These are phyloP conservation scores for Toxotes lorentzi DNA, from an alignment of 2,797 vertebrate genomes.

Conservation along the genomic window DNA sequence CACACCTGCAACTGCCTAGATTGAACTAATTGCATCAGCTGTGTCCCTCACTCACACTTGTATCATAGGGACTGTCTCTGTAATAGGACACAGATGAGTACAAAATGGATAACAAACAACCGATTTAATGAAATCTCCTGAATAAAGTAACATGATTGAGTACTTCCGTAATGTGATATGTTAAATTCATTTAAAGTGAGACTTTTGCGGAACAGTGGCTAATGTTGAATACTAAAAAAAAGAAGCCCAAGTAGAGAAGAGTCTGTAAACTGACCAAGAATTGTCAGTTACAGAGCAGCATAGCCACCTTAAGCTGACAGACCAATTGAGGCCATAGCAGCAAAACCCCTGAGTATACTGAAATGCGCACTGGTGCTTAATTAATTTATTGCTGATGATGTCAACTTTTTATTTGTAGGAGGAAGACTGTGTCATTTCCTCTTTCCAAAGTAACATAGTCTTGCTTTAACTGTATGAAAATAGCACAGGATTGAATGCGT, in stretches of 20 bases:
- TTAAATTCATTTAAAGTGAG: neutral
- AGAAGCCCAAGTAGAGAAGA: too few species aligned
- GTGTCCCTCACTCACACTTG: conserved; percentile 11
- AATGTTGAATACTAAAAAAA: neutral
- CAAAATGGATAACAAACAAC: conserved; percentile 3
- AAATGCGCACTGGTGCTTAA: neutral
- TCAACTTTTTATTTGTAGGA: neutral
- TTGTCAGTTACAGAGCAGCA: neutral
- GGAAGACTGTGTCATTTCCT: neutral
- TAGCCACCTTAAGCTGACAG: neutral
- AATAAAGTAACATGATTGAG: neutral
- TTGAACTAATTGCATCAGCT: conserved; percentile 51
- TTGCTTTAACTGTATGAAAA: neutral
- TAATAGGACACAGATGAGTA: conserved; percentile 19
- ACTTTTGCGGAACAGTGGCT: neutral
- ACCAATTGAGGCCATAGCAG: neutral
- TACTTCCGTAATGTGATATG: neutral
- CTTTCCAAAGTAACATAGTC: neutral
- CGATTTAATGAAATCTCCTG: neutral
- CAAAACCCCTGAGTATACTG: neutral
- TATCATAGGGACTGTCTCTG: conserved; percentile 12
- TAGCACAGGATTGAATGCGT: neutral
- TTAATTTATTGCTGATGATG: neutral
- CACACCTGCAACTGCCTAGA: conserved; percentile 45
- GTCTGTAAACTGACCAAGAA: too few species aligned